A percentile compares a stretch with the other conserved stretches of the same genome.
Conservation (phyloP, 2,888 invertebrate species). For the Tethea ocularis region DNA sequence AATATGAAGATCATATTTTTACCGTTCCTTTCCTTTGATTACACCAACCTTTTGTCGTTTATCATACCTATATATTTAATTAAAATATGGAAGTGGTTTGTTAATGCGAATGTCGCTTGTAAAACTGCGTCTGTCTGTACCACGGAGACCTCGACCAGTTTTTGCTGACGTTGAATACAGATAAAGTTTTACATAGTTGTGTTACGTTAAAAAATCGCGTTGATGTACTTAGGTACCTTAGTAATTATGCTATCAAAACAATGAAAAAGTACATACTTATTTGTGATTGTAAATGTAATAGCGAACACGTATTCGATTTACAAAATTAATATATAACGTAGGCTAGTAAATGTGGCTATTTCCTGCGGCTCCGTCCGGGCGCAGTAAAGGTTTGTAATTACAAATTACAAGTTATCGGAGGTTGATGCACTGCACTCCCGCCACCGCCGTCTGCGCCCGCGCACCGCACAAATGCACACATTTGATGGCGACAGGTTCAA, state of each 20-base stretch:
- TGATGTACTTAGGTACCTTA: too few species aligned
- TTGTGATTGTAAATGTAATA: slow-evolving; percentile 33
- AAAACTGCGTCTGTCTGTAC: too few species aligned
- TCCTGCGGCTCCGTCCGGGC: slow-evolving; percentile 69
- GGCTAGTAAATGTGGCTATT: slow-evolving; percentile 68
- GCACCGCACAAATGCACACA: slow-evolving; percentile 66
- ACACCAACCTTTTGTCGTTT: too few species aligned
- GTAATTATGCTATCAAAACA: slow-evolving; percentile 1
- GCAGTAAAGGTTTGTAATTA: slow-evolving; percentile 80
- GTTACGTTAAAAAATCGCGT: too few species aligned
- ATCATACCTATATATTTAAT: too few species aligned
- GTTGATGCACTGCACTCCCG: slow-evolving; percentile 72
- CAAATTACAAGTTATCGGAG: slow-evolving; percentile 80
- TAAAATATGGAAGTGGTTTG: too few species aligned
- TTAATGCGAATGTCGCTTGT: too few species aligned
- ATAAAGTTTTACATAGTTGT: too few species aligned
- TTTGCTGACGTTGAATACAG: too few species aligned
- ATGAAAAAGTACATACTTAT: slow-evolving; percentile 9
- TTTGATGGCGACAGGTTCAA: slow-evolving; percentile 77
- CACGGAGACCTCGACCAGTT: too few species aligned
- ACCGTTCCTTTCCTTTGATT: too few species aligned
- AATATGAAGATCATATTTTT: too few species aligned
- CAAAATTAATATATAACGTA: slow-evolving; percentile 63
- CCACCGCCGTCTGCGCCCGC: slow-evolving; percentile 34
- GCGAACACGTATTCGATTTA: slow-evolving; percentile 50